Evolutionary conservation across 2,888 invertebrate genomes (phyloP), one percentile per base, ranked within the genome.

Genomic region (Hyposoter didymator): DNA sequence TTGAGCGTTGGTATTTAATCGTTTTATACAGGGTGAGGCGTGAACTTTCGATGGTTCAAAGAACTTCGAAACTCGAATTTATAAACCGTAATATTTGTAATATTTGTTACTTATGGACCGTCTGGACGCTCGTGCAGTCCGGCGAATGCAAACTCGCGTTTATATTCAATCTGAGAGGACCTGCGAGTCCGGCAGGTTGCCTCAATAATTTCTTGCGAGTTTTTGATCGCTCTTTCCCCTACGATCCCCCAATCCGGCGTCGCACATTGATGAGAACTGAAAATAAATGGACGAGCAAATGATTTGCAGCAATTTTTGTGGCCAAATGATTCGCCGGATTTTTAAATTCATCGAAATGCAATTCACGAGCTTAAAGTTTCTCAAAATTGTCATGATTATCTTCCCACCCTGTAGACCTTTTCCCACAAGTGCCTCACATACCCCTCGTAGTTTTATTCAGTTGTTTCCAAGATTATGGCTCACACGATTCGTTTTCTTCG

Each of bases 1-100:
- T 39, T 35, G 17, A 62, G 5, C 62, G 62, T 64, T 49, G 49
- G 22, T 72, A 39, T 79, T 79, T 62, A 64, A 79, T 72, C 49
- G 49, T 17, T 17, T 14, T 70, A n/a, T 64, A 62, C 64, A 59
- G 59, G 59, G 59, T 59, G 59, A 59, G 28, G 28, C 28, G 1
- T 28, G 12, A 59, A 28, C 14, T 28, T 8, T 2, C 12, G 28
- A 5, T 14, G 59, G 14, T 28, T 14, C 14, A 6, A 14, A 59
- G 12, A 14, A 14, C 59, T 12, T 28, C 14, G 28, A 28, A 59
- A 14, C 28, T 28, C 14, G 14, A 22, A 14, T 12, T 28, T 28
- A 19, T 19, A 8, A 10, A 19, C 8, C 2, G 52, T 10, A 52
- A 52, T 19, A 52, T 19, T 19, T 6, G n/a, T 49, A n/a, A 32